Evolutionary conservation across 1,140 invertebrate species (phyloP).

Genomic region (Pentalonia nigronervosa): DNA sequence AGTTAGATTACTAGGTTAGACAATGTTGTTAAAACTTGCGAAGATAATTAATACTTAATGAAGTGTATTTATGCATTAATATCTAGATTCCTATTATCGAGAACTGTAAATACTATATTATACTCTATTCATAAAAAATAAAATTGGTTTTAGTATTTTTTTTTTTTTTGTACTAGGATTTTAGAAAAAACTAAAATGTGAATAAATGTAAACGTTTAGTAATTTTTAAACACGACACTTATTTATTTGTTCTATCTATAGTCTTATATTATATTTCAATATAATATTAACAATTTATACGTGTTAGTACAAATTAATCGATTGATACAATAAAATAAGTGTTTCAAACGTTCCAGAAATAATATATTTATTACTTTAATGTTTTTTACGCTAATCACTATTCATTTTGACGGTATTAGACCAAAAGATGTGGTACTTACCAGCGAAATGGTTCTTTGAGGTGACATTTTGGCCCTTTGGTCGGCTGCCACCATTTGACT

Average conservation of each 20-base stretch:
- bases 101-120: background rate
- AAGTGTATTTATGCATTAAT: background rate
- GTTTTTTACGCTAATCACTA: background rate
- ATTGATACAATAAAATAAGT: background rate
- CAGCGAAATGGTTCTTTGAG: conserved; percentile 62
- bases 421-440: conserved; percentile 57
- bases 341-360: background rate
- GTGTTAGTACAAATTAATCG: background rate
- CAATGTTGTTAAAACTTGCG: background rate
- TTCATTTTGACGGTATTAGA: background rate
- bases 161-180: background rate
- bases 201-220: background rate
- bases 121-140: background rate
- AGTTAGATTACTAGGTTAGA: background rate
- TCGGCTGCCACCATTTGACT: conserved; percentile 54
- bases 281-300: background rate
- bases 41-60: background rate
- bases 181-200: background rate
- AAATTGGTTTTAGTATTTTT: background rate
- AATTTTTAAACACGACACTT: background rate
- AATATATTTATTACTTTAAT: background rate
- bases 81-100: background rate
- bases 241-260: background rate
- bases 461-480: conserved; percentile 52
- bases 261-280: background rate